These are phyloP conservation scores for Oncorhynchus keta DNA, from an alignment of 2,113 vertebrate genomes.

Conservation along the genomic window DNA sequence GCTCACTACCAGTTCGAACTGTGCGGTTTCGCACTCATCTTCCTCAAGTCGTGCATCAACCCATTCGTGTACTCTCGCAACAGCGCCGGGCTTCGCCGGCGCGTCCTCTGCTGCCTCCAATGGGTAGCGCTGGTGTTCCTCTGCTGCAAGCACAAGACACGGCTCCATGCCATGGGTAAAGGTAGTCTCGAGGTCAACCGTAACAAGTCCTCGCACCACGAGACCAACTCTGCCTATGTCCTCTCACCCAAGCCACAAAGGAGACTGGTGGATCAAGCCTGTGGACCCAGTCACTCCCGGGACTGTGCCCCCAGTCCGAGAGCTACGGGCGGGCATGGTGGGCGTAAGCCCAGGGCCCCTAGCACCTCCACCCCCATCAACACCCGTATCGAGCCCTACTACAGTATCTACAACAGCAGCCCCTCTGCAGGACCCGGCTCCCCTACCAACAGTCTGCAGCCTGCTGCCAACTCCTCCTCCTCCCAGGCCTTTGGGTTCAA, in stretches of 20 bases:
- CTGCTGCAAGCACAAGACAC: constrained; percentile 92
- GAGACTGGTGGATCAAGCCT: constrained; percentile 89
- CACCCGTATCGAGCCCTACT: constrained; percentile 93
- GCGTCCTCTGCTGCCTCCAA: constrained; percentile 86
- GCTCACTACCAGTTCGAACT: constrained; percentile 92
- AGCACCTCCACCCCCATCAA: constrained; percentile 93
- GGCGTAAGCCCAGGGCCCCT: constrained; percentile 79
- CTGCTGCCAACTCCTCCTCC: constrained; percentile 70
- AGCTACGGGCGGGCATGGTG: constrained; percentile 68
- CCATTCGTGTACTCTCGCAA: constrained; percentile 97
- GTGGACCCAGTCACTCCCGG: constrained; percentile 87
- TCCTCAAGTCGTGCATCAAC: constrained; percentile 94
- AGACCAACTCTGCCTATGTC: constrained; percentile 93
- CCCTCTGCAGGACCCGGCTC: constrained; percentile 81
- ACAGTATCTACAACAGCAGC: constrained; percentile 94
- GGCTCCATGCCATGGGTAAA: constrained; percentile 88
- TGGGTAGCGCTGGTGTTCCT: constrained; percentile 79
- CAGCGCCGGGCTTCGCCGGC: constrained; percentile 87
- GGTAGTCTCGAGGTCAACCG: constrained; percentile 92
- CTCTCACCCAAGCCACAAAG: constrained; percentile 90
- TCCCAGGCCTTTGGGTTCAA: constrained; percentile 81
- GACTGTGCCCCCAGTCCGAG: constrained; percentile 83
- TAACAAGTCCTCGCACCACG: constrained; percentile 95
- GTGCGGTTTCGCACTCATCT: constrained; percentile 91
- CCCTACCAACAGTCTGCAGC: constrained; percentile 79